Evolutionary conservation across 1,140 invertebrate genomes (phyloP).

Genomic region (Liolophura sinensis): DNA sequence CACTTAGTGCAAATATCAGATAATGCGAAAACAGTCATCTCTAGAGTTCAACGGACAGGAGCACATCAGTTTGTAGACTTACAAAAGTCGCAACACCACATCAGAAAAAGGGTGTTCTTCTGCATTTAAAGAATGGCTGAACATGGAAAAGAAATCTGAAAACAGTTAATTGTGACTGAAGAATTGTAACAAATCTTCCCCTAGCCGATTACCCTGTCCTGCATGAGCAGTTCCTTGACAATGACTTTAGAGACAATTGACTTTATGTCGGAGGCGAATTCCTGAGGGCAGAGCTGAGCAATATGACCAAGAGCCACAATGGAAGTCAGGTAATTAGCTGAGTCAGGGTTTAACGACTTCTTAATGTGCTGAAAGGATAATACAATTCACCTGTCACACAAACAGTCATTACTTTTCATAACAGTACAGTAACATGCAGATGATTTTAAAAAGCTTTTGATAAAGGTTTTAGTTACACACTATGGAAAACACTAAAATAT

Average conservation of each 20-base stretch:
- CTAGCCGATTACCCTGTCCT: constrained; percentile 65
- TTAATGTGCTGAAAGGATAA: constrained; percentile 56
- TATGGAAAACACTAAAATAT: background rate
- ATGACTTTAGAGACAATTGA: constrained; percentile 93
- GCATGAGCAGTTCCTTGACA: constrained; percentile 92
- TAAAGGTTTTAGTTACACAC: background rate
- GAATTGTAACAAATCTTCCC: background rate
- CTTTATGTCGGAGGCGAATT: constrained; percentile 87
- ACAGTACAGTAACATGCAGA: background rate
- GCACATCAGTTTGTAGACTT: too few species aligned
- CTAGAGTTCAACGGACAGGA: too few species aligned
- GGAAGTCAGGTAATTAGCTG: constrained; percentile 85
- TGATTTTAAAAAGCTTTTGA: background rate
- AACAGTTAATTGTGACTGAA: background rate
- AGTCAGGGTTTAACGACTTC: constrained; percentile 71
- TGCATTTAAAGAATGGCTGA: background rate
- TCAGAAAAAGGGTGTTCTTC: background rate
- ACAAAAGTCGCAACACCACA: background rate
- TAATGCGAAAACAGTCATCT: too few species aligned
- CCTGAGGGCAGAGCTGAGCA: constrained; percentile 83
- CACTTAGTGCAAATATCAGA: too few species aligned
- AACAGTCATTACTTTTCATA: background rate
- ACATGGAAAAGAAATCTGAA: background rate
- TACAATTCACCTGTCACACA: constrained; percentile 10
- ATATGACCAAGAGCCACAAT: constrained; percentile 94